phyloP scores from a whole-genome alignment of 2,113 vertebrate species.

The Lipophrys pholis region DNA sequence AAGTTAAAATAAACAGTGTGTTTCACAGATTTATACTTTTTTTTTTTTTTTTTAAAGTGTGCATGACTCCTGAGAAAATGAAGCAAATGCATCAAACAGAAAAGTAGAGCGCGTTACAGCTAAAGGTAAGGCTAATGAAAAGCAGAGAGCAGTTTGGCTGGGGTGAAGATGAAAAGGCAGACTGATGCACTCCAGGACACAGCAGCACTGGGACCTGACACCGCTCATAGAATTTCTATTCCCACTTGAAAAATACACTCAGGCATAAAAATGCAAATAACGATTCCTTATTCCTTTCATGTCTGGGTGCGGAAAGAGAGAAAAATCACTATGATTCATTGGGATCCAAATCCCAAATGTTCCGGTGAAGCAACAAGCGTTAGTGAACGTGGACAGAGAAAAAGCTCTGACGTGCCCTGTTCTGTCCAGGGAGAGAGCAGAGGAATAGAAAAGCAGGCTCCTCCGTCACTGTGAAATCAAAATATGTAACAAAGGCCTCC shows the following conservation, averaged over 20 bases:
- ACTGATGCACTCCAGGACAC: slow-evolving; percentile 75
- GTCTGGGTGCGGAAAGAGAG: slow-evolving; percentile 52
- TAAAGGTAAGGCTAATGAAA: slow-evolving; percentile 41
- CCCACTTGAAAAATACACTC: slow-evolving; percentile 76
- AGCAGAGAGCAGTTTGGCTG: slow-evolving; percentile 50
- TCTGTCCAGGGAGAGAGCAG: slow-evolving; percentile 30
- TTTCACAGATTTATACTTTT: background rate
- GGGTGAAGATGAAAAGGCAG: slow-evolving; percentile 78
- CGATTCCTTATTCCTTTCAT: slow-evolving; percentile 76
- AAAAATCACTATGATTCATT: slow-evolving; percentile 58
- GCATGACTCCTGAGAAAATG: slow-evolving; percentile 5
- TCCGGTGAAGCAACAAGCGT: slow-evolving; percentile 68
- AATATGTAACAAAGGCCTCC: slow-evolving; percentile 29
- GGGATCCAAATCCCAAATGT: slow-evolving; percentile 65
- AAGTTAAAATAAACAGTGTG: slow-evolving; percentile 17
- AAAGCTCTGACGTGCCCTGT: slow-evolving; percentile 31
- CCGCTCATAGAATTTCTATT: slow-evolving; percentile 72
- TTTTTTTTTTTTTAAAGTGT: background rate
- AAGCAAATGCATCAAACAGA: slow-evolving; percentile 11
- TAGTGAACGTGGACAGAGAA: slow-evolving; percentile 48
- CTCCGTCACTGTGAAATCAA: slow-evolving; percentile 40
- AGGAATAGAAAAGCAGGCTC: slow-evolving; percentile 17
- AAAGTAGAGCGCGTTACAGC: slow-evolving; percentile 1
- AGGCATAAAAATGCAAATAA: slow-evolving; percentile 79
- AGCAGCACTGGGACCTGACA: slow-evolving; percentile 66